Conservation (phyloP, 2,113 vertebrate species). For the Rissa tridactyla region DNA sequence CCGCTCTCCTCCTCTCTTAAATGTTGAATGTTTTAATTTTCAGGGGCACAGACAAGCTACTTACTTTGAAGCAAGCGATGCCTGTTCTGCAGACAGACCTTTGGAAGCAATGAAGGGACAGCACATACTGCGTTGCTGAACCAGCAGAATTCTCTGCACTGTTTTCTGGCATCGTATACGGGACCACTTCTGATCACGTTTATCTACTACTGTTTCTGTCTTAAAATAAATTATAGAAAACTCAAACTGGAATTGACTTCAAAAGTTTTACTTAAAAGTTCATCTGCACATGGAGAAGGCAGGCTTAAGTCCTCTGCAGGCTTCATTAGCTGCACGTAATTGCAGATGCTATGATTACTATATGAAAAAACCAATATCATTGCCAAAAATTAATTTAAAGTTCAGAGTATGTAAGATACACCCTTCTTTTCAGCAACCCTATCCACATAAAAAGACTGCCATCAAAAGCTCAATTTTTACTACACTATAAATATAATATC, state of each 20-base stretch:
- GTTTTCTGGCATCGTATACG: neutral
- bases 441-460: neutral
- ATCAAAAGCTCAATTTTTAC: neutral
- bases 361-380: neutral
- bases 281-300: neutral
- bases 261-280: neutral
- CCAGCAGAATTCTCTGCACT: neutral
- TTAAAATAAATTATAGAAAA: neutral
- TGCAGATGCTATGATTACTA: neutral
- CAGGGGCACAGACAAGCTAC: neutral
- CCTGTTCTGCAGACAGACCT: neutral
- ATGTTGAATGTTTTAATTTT: neutral
- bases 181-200: neutral
- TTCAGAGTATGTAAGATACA: neutral
- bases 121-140: neutral
- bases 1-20: neutral
- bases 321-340: neutral
- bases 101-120: neutral
- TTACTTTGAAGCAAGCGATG: neutral
- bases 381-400: neutral
- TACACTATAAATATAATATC: neutral
- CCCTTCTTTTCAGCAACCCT: neutral
- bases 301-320: neutral
- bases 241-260: neutral
- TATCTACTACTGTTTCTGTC: neutral